Base-by-base conservation (phyloP, 1,140 invertebrate genomes). In the Neomicropteryx cornuta region DNA sequence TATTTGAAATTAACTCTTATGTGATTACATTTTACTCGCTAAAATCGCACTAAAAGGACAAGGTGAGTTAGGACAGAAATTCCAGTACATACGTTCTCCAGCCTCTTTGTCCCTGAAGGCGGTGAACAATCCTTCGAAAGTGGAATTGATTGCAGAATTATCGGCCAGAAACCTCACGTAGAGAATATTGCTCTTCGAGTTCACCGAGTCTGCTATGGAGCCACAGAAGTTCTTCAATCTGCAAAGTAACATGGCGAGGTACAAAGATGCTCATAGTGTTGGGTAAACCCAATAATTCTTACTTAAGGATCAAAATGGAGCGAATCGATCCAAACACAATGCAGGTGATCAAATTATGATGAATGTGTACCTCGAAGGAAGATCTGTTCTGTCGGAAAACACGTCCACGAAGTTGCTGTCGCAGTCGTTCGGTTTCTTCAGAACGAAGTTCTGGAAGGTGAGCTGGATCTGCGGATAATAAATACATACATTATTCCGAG, bases 391-490 rank as follows among this genome's bases (percentile, higher is more conserved):
- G 38, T 76, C 71, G 4, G 72, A 72, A 56, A 87, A 85, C 30
- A 90, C 69, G 54, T 88, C 81, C 27, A 89, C 68, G 52, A 82
- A 87, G 59, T 89, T 89, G 10, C 68, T 71, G n/a, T 83, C 77
- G 48, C 86, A 90, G 47, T 88, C 82, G 55, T 90, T 89, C 2
- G 85, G 84, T 47, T 75, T 76, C 27, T 71, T 70, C 43, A 89
- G 60, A 23, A 68, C 60, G 53, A 87, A 87, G 21, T 59, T 49
- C 19, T 72, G 57, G 53, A 87, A 88, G 30, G 72, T 70, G 31
- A 88, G 56, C 49, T 79, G 79, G 45, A 89, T 85, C 82, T 83
- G 70, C 41, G 58, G 66, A 52, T 27, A 47, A 51, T 50, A 45
- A 47, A 41, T n/a, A n/a, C n/a, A n/a, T n/a, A n/a, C 33, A 46